Base-by-base conservation (phyloP, 2,113 vertebrate species). In the Cranoglanis bouderius region DNA sequence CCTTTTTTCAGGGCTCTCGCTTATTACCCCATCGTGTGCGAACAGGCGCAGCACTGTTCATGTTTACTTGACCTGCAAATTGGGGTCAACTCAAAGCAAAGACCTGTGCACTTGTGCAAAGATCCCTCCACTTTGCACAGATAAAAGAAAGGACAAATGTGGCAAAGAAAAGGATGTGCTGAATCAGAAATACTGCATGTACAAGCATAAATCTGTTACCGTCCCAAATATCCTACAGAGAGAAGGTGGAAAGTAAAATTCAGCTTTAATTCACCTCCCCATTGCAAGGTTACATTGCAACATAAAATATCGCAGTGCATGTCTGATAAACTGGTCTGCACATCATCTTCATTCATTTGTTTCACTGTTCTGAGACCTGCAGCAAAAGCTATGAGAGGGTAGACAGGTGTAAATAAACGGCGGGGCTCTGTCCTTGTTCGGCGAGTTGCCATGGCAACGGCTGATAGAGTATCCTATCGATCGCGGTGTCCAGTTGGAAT, bases 381-480 rank as follows among this genome's bases (percentile, higher is more conserved):
- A 67, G 57, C 88, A 82, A 75, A 90, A 82, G 90, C 88, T 59
- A 74, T 84, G 75, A 81, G 92, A 92, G 93, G 91, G 80, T 86
- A 94, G 94, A 95, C 94, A 95, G 95, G 94, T 94, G 95, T 94
- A 94, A 95, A 96, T 94, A 94, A 95, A 95, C 92, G 93, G 94
- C 93, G 93, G 80, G 93, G 93, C 95, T 95, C 95, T 95, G 95
- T 95, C 95, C 95, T 95, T 93, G 92, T 92, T 94, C 95, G 85
- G 91, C 82, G 91, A 91, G 96, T 97, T 96, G 93, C 96, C 95
- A 96, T 96, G 95, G 96, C 94, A 95, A 96, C 95, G 92, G 91
- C 96, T 96, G 96, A 96, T 96, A 95, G 96, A 96, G 96, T 95
- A 96, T 94, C 94, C 94, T 96, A 97, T 97, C 94, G 96, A 97